Conservation (phyloP, 53 echinoderm and acorn worm species). For the Temnopleurus reevesii region DNA sequence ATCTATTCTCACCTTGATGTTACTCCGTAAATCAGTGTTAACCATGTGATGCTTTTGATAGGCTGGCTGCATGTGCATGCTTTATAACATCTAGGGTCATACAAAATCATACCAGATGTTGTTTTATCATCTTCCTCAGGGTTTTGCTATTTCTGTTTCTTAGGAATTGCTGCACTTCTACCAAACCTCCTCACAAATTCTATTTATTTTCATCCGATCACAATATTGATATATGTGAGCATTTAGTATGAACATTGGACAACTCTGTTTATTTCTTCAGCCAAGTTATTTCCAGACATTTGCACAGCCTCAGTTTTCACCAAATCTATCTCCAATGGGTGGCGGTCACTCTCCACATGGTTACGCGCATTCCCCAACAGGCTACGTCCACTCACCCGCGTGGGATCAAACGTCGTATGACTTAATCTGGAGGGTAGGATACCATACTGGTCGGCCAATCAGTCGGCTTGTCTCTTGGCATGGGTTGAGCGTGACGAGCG, state of each 20-base stretch:
- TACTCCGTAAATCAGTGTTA: neutral
- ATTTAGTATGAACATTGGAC: no score
- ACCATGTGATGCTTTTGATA: neutral
- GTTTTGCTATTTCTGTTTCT: no score
- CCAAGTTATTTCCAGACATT: slow-evolving; percentile 20
- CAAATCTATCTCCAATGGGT: slow-evolving; percentile 26
- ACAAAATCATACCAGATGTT: no score
- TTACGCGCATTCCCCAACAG: slow-evolving; percentile 8
- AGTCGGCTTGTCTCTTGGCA: slow-evolving; percentile 39
- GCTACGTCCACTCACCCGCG: neutral
- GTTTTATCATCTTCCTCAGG: no score
- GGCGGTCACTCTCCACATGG: neutral
- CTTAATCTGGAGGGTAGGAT: slow-evolving; percentile 23
- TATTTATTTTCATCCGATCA: no score
- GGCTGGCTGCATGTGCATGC: neutral
- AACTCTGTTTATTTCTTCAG: slow-evolving; percentile 8
- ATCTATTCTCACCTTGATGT: neutral
- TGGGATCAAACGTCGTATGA: slow-evolving; percentile 39
- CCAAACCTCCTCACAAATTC: no score
- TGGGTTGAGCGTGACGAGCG: slow-evolving; percentile 24
- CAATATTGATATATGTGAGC: no score
- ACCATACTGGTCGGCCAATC: neutral
- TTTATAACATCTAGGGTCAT: neutral
- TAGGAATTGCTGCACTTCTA: no score
- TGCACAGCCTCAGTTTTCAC: slow-evolving; percentile 30